Conservation (phyloP, 2,888 invertebrate genomes). For the Galerucella pusilla region DNA sequence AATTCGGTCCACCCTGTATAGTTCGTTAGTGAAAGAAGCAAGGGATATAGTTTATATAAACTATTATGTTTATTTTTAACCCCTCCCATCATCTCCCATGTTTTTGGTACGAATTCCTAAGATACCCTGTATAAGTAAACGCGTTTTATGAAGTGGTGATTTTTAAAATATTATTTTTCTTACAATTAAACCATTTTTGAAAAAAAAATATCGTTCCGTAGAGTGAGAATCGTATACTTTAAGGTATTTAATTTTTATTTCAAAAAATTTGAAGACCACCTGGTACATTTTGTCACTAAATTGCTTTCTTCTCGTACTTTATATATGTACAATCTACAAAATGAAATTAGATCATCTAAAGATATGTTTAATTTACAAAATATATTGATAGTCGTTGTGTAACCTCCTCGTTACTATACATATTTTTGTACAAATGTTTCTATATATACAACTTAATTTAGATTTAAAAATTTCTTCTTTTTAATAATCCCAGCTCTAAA, state of each 20-base stretch:
- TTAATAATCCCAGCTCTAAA: conserved; percentile 63
- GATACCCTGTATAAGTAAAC: no score
- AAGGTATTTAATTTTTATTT: conserved; percentile 22
- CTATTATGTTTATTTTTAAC: no score
- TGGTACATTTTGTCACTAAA: conserved; percentile 50
- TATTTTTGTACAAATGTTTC: conserved; percentile 56
- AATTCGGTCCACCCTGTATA: no score
- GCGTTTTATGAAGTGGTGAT: neutral
- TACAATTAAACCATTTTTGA: neutral
- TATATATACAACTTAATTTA: conserved; percentile 39
- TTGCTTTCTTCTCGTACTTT: conserved; percentile 48
- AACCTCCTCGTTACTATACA: conserved; percentile 58
- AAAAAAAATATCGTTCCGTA: neutral
- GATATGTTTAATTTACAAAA: conserved; percentile 62
- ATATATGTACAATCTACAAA: conserved; percentile 53
- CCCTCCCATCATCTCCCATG: no score
- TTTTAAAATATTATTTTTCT: conserved; percentile 15
- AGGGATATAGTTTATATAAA: no score
- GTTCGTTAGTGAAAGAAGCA: no score
- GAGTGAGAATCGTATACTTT: conserved; percentile 57
- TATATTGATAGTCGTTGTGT: conserved; percentile 59
- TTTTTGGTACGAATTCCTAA: no score
- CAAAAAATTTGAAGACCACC: conserved; percentile 28
- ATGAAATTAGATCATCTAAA: conserved; percentile 52
- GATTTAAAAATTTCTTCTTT: conserved; percentile 48